Percentiles rank a stretch among this genome's conserved stretches.
phyloP scores from a whole-genome alignment of 2,888 invertebrate genomes.

The Seira musarum region DNA sequence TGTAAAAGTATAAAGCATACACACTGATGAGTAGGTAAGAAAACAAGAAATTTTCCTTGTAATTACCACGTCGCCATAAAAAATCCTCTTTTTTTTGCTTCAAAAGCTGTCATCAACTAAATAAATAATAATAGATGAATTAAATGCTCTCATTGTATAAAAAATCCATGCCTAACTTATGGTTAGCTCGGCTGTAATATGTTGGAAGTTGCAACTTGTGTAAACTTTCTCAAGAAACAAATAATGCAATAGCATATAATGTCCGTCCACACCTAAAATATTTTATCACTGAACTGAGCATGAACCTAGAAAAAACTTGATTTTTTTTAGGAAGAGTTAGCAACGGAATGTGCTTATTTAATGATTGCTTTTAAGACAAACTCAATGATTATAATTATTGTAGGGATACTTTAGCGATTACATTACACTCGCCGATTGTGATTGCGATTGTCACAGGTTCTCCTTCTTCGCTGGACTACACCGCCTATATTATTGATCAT shows the following conservation, averaged over 20 bases:
- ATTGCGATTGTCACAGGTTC: neutral
- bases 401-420: slow-evolving; percentile 14
- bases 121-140: slow-evolving; percentile 16
- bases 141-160: neutral
- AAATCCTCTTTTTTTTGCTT: neutral
- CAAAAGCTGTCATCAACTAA: slow-evolving; percentile 12
- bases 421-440: slow-evolving; percentile 15
- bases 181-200: too few species aligned
- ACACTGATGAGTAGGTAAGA: neutral
- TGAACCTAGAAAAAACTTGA: slow-evolving; percentile 18
- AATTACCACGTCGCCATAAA: slow-evolving; percentile 23
- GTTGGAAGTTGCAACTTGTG: too few species aligned
- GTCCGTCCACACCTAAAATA: slow-evolving; percentile 8
- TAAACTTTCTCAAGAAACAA: neutral
- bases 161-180: too few species aligned
- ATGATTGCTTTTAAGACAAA: slow-evolving; percentile 17
- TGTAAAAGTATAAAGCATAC: slow-evolving; percentile 1
- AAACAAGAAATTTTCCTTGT: slow-evolving; percentile 19
- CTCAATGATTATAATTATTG: slow-evolving; percentile 9
- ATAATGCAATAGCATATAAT: neutral
- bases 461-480: neutral
- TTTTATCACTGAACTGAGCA: neutral
- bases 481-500: neutral
- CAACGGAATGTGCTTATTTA: neutral
- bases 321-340: slow-evolving; percentile 24